Base-by-base conservation (phyloP, 2,888 invertebrate genomes). In the Callyntrura sp. region DNA sequence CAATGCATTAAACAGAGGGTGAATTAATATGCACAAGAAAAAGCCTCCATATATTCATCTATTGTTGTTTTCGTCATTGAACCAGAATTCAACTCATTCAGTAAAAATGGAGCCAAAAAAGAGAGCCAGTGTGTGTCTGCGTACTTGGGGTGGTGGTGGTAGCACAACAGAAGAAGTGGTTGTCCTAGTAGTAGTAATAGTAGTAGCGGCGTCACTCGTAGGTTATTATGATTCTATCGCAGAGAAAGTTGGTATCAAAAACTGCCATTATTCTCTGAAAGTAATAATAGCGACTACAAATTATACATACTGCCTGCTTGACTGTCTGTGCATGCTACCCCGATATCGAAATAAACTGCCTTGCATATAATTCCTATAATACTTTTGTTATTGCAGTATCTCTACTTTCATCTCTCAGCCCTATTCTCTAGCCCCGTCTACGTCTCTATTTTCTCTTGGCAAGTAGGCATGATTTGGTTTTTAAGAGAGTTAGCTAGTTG, bases 331-430 rank as follows among this genome's bases (percentile, higher is more conserved):
- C 14, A 28, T 28, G 35, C 68, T 68, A n/a, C 43, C 0, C 14
- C 25, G 14, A 35, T 11, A 35, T 35, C 68, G 9, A 6, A 9
- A 35, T 43, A n/a, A 68, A 68, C 68, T 68, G 35, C 9, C n/a
- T 35, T 43, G 35, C n/a, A 20, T 68, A 68, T 68, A 68, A 68
- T 68, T 68, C 35, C 68, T 68, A 43, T 28, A 68, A 35, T 35
- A 43, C 20, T 43, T 43, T 35, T 79, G n/a, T 79, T 79, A 60
- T 81, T 81, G 2, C 6, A 35, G 6, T 35, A 81, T 81, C 81
- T 81, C 28, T 11, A 28, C 28, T 60, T 81, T 60, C 81, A 81
- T 81, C 81, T 81, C 45, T 68, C n/a, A n/a, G n/a, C 17, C 35
- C 20, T 17, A 43, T 20, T 68, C 65, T 65, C 14, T 28, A 28